A percentile compares a stretch with the other conserved stretches of the same genome.
Evolutionary conservation across 2,888 invertebrate genomes (phyloP).

Genomic region (Caenorhabditis panamensis): DNA sequence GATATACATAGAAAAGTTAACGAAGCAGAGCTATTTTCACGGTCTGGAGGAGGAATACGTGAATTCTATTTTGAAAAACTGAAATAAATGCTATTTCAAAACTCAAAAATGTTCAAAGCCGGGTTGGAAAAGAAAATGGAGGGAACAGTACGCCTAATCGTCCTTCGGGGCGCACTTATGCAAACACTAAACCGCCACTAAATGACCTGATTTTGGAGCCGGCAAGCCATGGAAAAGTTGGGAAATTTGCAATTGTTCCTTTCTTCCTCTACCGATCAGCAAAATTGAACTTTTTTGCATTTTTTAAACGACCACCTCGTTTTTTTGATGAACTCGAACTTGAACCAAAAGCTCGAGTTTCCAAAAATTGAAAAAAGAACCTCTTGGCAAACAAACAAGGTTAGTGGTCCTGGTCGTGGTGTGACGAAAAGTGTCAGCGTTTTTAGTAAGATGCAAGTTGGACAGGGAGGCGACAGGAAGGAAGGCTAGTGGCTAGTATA

Average conservation of each 20-base stretch:
- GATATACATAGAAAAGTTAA: not conserved
- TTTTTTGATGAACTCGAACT: not conserved
- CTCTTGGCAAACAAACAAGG: slow-evolving; percentile 33
- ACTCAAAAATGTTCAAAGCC: slow-evolving; percentile 32
- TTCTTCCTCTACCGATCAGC: too few relatives aligned
- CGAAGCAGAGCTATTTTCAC: too few relatives aligned
- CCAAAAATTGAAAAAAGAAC: slow-evolving; percentile 8
- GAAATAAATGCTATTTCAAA: too few relatives aligned
- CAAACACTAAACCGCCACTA: slow-evolving; percentile 56
- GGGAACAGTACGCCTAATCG: slow-evolving; percentile 59
- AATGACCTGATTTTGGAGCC: slow-evolving; percentile 53
- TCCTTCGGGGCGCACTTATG: slow-evolving; percentile 50
- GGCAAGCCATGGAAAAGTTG: slow-evolving; percentile 4
- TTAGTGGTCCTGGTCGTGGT: slow-evolving; percentile 19
- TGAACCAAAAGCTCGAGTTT: not conserved
- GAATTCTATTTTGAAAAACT: too few relatives aligned
- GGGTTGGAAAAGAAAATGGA: slow-evolving; percentile 4
- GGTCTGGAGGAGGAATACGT: too few relatives aligned
- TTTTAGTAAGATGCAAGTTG: slow-evolving; percentile 5
- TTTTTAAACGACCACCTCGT: not conserved
- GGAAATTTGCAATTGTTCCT: too few relatives aligned
- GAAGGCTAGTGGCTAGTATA: not conserved
- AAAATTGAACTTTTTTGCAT: not conserved
- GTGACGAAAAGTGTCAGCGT: slow-evolving; percentile 20
- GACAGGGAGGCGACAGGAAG: not conserved